phyloP scores from a whole-genome alignment of 2,888 invertebrate genomes.

The Merodon equestris region DNA sequence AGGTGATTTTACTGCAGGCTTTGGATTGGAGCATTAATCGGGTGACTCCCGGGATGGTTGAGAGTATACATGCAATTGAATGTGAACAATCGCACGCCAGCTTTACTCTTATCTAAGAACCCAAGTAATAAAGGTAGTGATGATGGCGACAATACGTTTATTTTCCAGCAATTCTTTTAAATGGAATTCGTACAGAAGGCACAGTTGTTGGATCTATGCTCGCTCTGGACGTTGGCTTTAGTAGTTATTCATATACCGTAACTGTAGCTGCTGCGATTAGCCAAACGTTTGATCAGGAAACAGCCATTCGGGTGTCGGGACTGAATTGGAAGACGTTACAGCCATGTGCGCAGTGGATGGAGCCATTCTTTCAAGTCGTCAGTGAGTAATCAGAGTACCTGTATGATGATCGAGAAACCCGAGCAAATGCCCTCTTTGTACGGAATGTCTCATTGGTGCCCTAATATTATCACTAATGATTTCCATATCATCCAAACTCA shows the following conservation, averaged over 20 bases:
- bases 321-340: conserved; percentile 87
- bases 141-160: conserved; percentile 81
- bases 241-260: conserved; percentile 90
- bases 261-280: conserved; percentile 95
- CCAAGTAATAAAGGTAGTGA: neutral
- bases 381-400: conserved; percentile 80
- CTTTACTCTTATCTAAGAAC: conserved; percentile 71
- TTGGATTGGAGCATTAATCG: conserved; percentile 94
- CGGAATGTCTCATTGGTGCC: conserved; percentile 83
- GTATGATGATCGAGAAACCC: conserved; percentile 80
- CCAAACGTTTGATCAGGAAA: conserved; percentile 87
- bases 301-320: conserved; percentile 89
- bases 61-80: conserved; percentile 95
- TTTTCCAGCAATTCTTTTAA: conserved; percentile 93
- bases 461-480: conserved; percentile 85
- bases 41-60: conserved; percentile 95
- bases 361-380: conserved; percentile 85
- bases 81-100: conserved; percentile 80
- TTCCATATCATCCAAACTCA: conserved; percentile 90
- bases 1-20: conserved; percentile 87
- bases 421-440: conserved; percentile 79
- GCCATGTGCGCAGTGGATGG: conserved; percentile 90
- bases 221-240: conserved; percentile 91
- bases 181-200: conserved; percentile 91
- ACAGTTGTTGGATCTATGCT: conserved; percentile 93